Conservation (phyloP, 2,113 vertebrate genomes). For the Tragelaphus buxtoni region DNA sequence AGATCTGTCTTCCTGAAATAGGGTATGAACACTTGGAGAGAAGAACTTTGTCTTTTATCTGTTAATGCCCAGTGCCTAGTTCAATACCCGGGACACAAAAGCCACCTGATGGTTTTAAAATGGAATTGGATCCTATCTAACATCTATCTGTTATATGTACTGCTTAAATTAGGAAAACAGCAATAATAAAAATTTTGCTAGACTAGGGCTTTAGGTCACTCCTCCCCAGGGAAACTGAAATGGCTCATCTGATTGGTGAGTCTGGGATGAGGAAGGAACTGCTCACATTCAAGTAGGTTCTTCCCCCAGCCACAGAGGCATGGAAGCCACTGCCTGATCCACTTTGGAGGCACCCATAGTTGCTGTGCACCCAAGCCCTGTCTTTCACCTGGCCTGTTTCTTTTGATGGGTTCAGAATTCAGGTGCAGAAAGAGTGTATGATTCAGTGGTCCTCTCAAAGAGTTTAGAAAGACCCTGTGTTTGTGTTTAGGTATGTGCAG, state of each 20-base stretch:
- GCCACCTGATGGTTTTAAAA: not conserved
- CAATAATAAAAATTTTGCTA: not conserved
- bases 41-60: not conserved
- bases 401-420: not conserved
- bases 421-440: not conserved
- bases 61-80: not conserved
- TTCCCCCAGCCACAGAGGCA: not conserved
- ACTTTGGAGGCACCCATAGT: not conserved
- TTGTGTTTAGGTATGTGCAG: slow-evolving; percentile 18
- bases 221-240: not conserved
- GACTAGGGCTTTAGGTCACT: not conserved
- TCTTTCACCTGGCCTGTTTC: not conserved
- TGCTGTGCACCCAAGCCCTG: not conserved
- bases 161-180: not conserved
- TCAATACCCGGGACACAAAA: not conserved
- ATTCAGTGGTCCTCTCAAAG: not conserved
- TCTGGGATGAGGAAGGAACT: not conserved
- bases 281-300: not conserved
- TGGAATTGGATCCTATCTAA: not conserved
- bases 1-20: not conserved
- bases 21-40: not conserved
- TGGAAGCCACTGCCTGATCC: not conserved
- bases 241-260: not conserved
- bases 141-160: not conserved
- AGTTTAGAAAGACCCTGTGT: not conserved